Evolutionary conservation across 2,797 vertebrate genomes (phyloP).

Genomic region (Euthynnus affinis): DNA sequence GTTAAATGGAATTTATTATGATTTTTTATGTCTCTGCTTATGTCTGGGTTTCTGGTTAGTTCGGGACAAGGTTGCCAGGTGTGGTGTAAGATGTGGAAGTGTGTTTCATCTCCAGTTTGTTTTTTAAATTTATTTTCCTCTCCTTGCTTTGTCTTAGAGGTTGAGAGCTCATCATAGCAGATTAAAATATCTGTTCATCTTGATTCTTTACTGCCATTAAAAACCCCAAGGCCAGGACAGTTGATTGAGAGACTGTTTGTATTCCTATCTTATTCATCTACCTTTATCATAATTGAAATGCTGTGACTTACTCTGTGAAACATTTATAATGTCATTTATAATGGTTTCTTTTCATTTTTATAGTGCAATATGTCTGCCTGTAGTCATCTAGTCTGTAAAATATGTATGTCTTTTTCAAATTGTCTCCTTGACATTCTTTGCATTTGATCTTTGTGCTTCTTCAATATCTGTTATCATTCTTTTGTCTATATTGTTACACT

Average conservation of each 20-base stretch:
- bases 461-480: slow-evolving; percentile 5
- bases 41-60: slow-evolving; percentile 17
- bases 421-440: not conserved
- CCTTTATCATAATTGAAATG: slow-evolving; percentile 11
- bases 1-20: not conserved
- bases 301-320: not conserved
- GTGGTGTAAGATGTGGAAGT: slow-evolving; percentile 1
- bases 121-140: slow-evolving; percentile 7
- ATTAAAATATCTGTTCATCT: not conserved
- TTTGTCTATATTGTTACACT: not conserved
- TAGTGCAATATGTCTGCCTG: not conserved
- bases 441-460: slow-evolving; percentile 20
- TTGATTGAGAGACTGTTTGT: slow-evolving; percentile 15
- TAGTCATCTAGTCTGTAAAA: not conserved
- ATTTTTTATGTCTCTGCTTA: not conserved
- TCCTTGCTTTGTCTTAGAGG: not conserved
- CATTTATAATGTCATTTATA: not conserved
- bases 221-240: not conserved
- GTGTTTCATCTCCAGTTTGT: not conserved
- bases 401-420: not conserved
- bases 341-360: slow-evolving; percentile 10
- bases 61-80: not conserved
- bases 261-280: not conserved
- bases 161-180: not conserved
- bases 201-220: slow-evolving; percentile 5